These are phyloP conservation scores for Microcebus tavaratra DNA, from an alignment of 2,113 vertebrate genomes.

Conservation along the genomic window DNA sequence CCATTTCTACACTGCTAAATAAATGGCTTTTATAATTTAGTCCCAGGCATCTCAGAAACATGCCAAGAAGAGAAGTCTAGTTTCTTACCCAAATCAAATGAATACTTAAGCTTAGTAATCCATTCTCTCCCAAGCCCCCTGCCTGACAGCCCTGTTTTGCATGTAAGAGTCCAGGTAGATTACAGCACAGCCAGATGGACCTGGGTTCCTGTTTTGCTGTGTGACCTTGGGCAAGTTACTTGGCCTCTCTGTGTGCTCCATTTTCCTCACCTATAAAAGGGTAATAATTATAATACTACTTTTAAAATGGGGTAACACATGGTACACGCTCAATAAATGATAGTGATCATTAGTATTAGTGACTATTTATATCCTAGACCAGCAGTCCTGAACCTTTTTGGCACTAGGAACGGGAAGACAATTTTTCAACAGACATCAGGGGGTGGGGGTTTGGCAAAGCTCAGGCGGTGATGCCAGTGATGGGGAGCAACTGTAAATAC, in stretches of 20 bases:
- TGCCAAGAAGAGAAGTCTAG: not conserved
- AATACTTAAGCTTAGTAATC: not conserved
- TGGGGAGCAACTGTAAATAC: no score
- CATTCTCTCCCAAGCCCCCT: not conserved
- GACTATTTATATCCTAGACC: not conserved
- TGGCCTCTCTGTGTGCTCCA: not conserved
- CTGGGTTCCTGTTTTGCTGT: not conserved
- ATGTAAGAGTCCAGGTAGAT: not conserved
- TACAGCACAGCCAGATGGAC: not conserved
- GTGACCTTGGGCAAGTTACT: not conserved
- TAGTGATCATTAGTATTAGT: not conserved
- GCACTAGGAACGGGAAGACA: no score
- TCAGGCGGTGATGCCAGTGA: no score
- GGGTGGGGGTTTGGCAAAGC: no score
- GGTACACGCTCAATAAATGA: not conserved
- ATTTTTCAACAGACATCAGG: no score
- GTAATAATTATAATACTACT: not conserved
- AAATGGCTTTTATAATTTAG: not conserved
- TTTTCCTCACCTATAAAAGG: not conserved
- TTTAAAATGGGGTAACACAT: not conserved
- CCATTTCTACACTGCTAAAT: not conserved
- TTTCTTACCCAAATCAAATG: not conserved
- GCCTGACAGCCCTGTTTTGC: not conserved
- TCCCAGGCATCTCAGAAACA: not conserved
- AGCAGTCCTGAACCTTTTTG: no score